These are phyloP conservation scores for Echinarachnius parma DNA, from an alignment of 53 echinoderm and acorn worm genomes.

Conservation along the genomic window DNA sequence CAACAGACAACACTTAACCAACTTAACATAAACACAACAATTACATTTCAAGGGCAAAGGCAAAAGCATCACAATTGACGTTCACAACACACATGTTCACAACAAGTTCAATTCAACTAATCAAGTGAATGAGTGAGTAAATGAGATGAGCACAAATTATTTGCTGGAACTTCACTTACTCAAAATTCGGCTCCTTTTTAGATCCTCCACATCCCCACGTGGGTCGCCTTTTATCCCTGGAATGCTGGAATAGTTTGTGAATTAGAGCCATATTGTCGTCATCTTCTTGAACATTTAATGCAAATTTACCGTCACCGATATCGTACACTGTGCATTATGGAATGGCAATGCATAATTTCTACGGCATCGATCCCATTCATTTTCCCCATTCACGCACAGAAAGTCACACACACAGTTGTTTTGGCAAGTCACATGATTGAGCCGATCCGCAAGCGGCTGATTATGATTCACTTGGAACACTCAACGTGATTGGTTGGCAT, in stretches of 20 bases:
- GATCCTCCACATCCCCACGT: slow-evolving; percentile 23
- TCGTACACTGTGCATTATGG: not conserved
- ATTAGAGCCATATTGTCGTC: slow-evolving; percentile 25
- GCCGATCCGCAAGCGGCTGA: slow-evolving; percentile 1
- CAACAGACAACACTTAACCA: too few relatives aligned
- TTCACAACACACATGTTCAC: too few relatives aligned
- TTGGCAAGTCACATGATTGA: slow-evolving; percentile 38
- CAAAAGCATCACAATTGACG: too few relatives aligned
- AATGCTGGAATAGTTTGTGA: slow-evolving; percentile 26
- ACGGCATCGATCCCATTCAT: not conserved
- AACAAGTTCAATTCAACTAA: too few relatives aligned
- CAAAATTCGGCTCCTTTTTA: slow-evolving; percentile 21
- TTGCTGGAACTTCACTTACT: too few relatives aligned
- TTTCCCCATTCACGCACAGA: not conserved
- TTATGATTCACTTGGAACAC: slow-evolving; percentile 34
- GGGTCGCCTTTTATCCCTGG: slow-evolving; percentile 26
- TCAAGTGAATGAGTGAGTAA: not conserved
- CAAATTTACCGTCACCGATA: too few relatives aligned
- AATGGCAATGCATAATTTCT: not conserved
- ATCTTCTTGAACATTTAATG: not conserved
- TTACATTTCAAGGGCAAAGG: too few relatives aligned
- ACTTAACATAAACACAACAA: too few relatives aligned
- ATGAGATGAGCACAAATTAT: not conserved
- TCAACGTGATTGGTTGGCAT: slow-evolving; percentile 7
- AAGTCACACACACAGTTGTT: slow-evolving; percentile 5